Conservation (phyloP, 2,888 invertebrate genomes). For the Chrysotoxum bicinctum region DNA sequence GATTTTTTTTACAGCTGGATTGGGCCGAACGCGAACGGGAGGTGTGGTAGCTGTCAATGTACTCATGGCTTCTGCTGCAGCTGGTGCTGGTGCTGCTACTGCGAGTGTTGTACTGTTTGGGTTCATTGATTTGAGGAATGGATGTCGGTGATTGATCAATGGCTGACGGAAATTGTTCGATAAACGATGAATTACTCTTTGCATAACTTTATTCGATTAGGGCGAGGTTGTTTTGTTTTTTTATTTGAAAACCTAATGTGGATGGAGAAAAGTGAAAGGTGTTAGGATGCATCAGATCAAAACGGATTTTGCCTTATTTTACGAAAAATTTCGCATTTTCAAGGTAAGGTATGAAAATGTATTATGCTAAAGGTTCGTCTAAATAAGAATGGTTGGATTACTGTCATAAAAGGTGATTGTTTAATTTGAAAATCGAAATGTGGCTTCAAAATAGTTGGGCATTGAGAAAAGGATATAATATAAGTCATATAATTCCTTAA, state of each 20-base stretch:
- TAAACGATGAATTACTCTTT: conserved; percentile 50
- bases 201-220: conserved; percentile 53
- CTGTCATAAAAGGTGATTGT: no score
- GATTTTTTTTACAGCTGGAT: conserved; percentile 88
- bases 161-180: conserved; percentile 50
- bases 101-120: not conserved
- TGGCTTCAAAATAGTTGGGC: no score
- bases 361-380: no score
- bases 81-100: not conserved
- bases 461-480: no score
- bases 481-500: no score
- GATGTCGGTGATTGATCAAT: conserved; percentile 47
- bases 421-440: no score
- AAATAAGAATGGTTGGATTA: no score
- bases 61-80: conserved; percentile 5
- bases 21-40: conserved; percentile 80
- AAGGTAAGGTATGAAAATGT: not conserved
- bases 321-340: conserved; percentile 31
- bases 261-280: conserved; percentile 60
- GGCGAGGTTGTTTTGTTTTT: not conserved
- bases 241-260: conserved; percentile 55
- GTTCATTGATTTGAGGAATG: conserved; percentile 48
- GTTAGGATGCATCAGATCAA: conserved; percentile 56
- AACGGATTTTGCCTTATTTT: conserved; percentile 20
- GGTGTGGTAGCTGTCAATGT: conserved; percentile 22